Evolutionary conservation across 2,888 invertebrate genomes (phyloP), one percentile per base, ranked within the genome.

Genomic region (Clepsis dumicolana): DNA sequence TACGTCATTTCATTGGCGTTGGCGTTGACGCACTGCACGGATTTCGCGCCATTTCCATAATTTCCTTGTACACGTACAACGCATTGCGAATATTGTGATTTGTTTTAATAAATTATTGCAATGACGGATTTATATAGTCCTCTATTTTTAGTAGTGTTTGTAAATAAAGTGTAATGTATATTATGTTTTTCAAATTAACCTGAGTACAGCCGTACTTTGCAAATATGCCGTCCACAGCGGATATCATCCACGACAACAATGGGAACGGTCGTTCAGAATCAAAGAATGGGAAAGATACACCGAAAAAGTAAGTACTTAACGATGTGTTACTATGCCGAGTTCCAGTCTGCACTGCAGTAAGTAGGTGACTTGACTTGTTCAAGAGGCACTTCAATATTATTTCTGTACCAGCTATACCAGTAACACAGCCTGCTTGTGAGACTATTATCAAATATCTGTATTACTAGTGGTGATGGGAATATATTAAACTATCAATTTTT

Each of bases 231-330:
- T 57, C 62, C 12, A 48, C 53, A 14, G 27, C 61, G 1, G 35
- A 56, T 21, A 35, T 62, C 8, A 29, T 24, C 14, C 27, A 25
- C 21, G 38, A 57, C n/a, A 63, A 56, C 16, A 44, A 5, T 44
- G 60, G 1, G 1, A 16, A 24, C 4, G n/a, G 60, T 16, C 57
- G 67, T 18, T 56, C 67, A 18, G 50, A 57, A 63, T 63, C 67
- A 29, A 67, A 29, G 10, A 63, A 57, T 50, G 50, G 21, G 12
- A 67, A 38, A 67, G 44, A 54, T 5, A 56, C 66, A 1, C 35
- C 54, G 5, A 62, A 52, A 27, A 67, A 63, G 67, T 67, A 50
- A 67, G 67, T 56, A 29, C 29, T n/a, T n/a, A 38, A 38, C n/a
- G n/a, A 4, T 38, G 1, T 38, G n/a, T 14, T 38, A 38, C 1